Evolutionary conservation across 2,797 vertebrate species (phyloP), one percentile per base, ranked within the genome.

Genomic region (Anomalospiza imberbis): DNA sequence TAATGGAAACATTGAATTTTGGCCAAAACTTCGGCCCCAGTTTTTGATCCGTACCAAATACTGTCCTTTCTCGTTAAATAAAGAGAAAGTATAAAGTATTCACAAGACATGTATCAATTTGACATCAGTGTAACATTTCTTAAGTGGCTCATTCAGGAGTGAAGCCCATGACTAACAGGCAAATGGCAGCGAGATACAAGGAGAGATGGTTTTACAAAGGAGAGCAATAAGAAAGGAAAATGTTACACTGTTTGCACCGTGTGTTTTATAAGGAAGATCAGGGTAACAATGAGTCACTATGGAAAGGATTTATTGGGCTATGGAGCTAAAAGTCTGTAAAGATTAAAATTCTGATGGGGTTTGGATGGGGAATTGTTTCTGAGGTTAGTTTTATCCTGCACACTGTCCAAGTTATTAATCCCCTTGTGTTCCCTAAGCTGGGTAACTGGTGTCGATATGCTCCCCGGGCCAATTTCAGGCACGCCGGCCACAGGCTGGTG

Each of bases 201-300:
- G 68, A 92, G 67, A 81, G 90, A 96, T 91, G 96, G 85, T 94
- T 94, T 97, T 92, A 96, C 94, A 96, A 97, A 95, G 72, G 80
- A 72, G 81, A 94, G 95, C 95, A 76, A 89, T 93, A 93, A 86
- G 34, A 63, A 85, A 89, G 88, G 95, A 88, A 90, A 93, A 88
- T 82, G 70, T 92, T 95, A 57, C 89, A 86, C 94, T 71, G 45
- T 70, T 95, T 89, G 65, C 88, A 95, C 89, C 45, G 51, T 89
- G 90, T 94, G 77, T 93, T 95, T 91, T 82, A 66, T 72, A 81
- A 91, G 91, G 80, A 91, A 77, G 95, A 92, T 96, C 85, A 93
- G 82, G 78, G 38, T 87, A 89, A 95, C 66, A 92, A 85, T 93
- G 91, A 96, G 74, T 86, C 79, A 93, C 51, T 79, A 19, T 88